These are phyloP conservation scores for Barnardius zonarius DNA, from an alignment of 2,113 vertebrate species.

Conservation along the genomic window DNA sequence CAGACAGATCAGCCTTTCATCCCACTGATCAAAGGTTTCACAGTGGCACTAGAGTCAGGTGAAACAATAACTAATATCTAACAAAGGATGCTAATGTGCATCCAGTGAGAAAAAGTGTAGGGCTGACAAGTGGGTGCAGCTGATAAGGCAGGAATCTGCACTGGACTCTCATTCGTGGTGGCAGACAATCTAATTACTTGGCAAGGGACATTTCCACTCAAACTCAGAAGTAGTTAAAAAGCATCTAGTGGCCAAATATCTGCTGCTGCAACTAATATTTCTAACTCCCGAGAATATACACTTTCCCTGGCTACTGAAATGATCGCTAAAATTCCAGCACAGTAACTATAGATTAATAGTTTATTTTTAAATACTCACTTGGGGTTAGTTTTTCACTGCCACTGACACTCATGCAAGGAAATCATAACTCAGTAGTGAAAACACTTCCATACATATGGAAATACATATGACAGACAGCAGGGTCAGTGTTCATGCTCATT, in stretches of 20 bases:
- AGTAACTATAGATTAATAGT: background rate
- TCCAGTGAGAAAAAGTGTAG: background rate
- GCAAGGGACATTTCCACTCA: background rate
- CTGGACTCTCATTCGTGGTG: background rate
- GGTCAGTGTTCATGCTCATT: fast-evolving
- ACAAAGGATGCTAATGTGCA: background rate
- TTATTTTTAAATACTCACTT: background rate
- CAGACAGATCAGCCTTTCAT: background rate
- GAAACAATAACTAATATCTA: background rate
- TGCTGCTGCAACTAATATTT: background rate
- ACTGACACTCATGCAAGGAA: background rate
- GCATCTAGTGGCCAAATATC: background rate
- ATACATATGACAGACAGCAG: background rate
- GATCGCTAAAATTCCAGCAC: background rate
- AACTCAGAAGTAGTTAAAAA: background rate
- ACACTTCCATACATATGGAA: background rate
- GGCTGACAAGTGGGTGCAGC: background rate
- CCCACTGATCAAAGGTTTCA: background rate
- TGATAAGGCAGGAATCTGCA: background rate
- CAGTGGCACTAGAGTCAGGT: background rate
- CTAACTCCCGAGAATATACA: background rate
- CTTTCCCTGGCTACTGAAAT: background rate
- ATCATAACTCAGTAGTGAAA: background rate
- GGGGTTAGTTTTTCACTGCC: background rate
- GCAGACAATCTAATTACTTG: background rate